Conservation (phyloP, 2,113 vertebrate species). For the Alouatta palliata region DNA sequence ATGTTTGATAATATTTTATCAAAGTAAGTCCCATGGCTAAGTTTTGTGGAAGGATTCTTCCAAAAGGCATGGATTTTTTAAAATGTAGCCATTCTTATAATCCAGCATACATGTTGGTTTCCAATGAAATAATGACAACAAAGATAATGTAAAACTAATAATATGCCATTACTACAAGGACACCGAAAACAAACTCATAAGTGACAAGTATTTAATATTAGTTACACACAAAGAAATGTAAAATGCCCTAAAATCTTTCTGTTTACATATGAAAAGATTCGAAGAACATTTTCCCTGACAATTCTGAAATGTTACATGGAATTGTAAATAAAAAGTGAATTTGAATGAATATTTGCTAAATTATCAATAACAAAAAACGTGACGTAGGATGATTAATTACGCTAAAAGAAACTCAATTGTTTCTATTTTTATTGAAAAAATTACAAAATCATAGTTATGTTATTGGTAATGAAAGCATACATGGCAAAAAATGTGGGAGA, state of each 20-base stretch:
- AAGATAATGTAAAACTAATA: background rate
- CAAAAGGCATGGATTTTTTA: background rate
- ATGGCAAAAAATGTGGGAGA: background rate
- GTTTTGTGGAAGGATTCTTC: background rate
- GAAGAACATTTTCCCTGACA: background rate
- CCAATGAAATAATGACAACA: background rate
- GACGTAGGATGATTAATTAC: background rate
- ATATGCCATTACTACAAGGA: background rate
- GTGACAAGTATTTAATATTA: background rate
- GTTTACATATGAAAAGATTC: background rate
- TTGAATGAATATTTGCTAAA: slow-evolving; percentile 24
- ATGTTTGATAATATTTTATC: background rate
- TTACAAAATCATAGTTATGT: background rate
- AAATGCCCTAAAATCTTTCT: background rate
- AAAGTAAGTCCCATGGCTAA: background rate
- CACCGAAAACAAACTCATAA: background rate
- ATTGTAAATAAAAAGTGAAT: background rate
- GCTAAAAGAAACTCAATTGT: background rate
- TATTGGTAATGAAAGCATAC: background rate
- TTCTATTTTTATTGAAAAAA: background rate
- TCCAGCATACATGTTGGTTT: background rate
- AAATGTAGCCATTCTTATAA: background rate
- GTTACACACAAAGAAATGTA: background rate
- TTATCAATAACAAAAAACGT: background rate
- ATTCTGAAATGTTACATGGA: background rate